Evolutionary conservation across 2,888 invertebrate genomes (phyloP).

Genomic region (Tachina fera): DNA sequence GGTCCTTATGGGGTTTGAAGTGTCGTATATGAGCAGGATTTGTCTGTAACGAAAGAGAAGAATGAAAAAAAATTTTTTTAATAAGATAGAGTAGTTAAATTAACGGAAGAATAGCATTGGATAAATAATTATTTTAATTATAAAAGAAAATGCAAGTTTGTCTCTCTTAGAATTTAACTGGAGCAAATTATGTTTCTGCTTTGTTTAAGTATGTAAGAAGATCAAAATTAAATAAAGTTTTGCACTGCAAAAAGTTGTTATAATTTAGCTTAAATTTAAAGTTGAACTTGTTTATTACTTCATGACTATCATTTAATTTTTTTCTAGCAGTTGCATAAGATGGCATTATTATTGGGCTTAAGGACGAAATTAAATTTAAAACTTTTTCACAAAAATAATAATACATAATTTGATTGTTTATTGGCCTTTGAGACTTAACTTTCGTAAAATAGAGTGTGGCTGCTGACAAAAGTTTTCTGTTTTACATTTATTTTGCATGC

Average conservation of each 20-base stretch:
- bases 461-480: slow-evolving; percentile 3
- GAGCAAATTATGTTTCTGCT: slow-evolving; percentile 36
- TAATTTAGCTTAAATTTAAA: background rate
- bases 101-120: slow-evolving; percentile 44
- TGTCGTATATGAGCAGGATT: slow-evolving; percentile 78
- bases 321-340: background rate
- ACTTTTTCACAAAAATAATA: slow-evolving; percentile 18
- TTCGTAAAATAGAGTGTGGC: background rate
- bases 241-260: background rate
- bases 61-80: slow-evolving; percentile 15
- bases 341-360: background rate
- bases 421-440: slow-evolving; percentile 19
- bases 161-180: slow-evolving; percentile 17
- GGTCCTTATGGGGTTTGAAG: slow-evolving; percentile 76
- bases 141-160: slow-evolving; percentile 21
- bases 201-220: background rate
- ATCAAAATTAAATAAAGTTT: background rate
- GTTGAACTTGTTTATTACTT: background rate
- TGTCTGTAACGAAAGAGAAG: slow-evolving; percentile 73
- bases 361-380: background rate
- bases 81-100: slow-evolving; percentile 46
- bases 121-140: slow-evolving; percentile 63
- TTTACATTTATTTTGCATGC: slow-evolving; percentile 1
- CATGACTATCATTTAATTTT: background rate
- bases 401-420: background rate